Base-by-base conservation (phyloP, 2,113 vertebrate genomes). In the Ellobius talpinus region DNA sequence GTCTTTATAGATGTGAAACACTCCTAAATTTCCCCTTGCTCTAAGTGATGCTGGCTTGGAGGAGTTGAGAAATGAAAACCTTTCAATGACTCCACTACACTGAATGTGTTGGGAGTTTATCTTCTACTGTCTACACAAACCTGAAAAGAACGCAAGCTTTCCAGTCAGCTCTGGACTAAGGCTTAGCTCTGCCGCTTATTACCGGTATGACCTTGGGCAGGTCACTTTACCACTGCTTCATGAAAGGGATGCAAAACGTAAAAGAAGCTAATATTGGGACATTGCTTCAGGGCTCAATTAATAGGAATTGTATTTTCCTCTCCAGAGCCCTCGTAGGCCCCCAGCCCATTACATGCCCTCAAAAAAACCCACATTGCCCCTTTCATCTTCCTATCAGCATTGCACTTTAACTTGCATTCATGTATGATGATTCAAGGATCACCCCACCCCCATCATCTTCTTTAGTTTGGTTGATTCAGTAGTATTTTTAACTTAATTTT, bases 1-100 rank as follows among this genome's bases (percentile, higher is more conserved):
- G 78, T 93, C 17, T 87, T 82, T 84, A 89, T 52, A 66, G 21
- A 82, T 78, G 76, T 87, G 87, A 93, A 65, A 7, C 36, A 84
- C n/a, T 92, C 24, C 61, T 93, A 86, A 73, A 11, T 23, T 5
- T 72, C 8, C 11, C 33, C 45, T 97, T 97, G 26, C 63, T 82
- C 66, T 95, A 94, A 93, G 68, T 91, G 84, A 14, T 33, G 63
- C 23, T 97, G 31, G 42, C 47, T 72, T 89, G 66, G 12, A 65
- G 26, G n/a, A 91, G 55, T 79, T 89, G 31, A 90, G 29, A 93
- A 96, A 94, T 66, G 19, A 77, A 87, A 92, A 89, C 39, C 7
- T 89, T 96, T 42, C 36, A 9, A 78, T 81, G 63, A 86, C 26
- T 85, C 14, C 21, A 31, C 12, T 88, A n/a, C n/a, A 66, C 23